phyloP scores from a whole-genome alignment of 2,797 vertebrate genomes.

The Acridotheres tristis region DNA sequence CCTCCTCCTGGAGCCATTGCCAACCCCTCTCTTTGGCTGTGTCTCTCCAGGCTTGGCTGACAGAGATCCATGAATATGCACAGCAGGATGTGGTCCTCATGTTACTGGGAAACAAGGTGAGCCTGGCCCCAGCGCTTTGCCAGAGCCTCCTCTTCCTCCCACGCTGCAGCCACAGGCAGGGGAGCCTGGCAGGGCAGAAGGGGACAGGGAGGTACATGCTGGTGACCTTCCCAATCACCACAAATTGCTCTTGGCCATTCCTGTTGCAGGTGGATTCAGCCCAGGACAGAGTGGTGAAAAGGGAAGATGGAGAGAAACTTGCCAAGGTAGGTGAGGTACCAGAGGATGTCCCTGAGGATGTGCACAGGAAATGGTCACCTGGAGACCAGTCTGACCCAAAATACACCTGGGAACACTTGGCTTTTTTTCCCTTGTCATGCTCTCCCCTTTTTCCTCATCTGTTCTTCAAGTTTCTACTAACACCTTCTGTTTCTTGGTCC shows the following conservation, averaged over 20 bases:
- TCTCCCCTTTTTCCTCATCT: background rate
- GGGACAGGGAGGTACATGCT: background rate
- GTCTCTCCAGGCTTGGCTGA: conserved; percentile 87
- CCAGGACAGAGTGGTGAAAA: conserved; percentile 89
- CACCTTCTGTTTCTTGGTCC: background rate
- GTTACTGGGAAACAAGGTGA: conserved; percentile 94
- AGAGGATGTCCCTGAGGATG: background rate
- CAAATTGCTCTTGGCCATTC: background rate
- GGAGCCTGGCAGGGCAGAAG: background rate
- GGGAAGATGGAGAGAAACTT: conserved; percentile 91
- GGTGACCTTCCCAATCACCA: background rate
- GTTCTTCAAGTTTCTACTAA: background rate
- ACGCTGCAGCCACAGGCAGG: rapidly evolving
- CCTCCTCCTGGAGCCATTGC: background rate
- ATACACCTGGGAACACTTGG: background rate
- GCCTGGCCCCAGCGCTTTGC: background rate
- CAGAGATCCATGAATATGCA: conserved; percentile 92
- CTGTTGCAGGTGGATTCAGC: conserved; percentile 86
- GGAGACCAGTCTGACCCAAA: background rate
- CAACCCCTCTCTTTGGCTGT: background rate
- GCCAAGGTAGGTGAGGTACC: conserved; percentile 82
- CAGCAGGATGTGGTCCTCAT: conserved; percentile 91
- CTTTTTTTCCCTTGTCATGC: background rate
- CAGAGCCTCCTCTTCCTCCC: background rate
- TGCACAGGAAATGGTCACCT: background rate